phyloP scores from a whole-genome alignment of 2,888 invertebrate species.

The Calliopum simillimum region DNA sequence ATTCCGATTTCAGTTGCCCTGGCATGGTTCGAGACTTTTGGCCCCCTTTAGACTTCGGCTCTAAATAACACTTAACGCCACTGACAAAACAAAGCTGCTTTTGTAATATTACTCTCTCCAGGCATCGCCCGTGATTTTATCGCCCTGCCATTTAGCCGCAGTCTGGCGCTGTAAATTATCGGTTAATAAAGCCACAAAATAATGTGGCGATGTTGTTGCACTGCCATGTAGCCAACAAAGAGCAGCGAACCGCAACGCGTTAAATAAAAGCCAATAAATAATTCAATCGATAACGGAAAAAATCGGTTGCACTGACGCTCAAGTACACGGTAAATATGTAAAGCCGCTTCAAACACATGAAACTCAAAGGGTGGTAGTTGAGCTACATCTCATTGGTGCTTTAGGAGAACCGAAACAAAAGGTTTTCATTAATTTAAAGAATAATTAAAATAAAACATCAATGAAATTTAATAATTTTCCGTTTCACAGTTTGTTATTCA shows the following conservation, averaged over 20 bases:
- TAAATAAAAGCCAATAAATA: slow-evolving; percentile 39
- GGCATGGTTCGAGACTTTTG: not conserved
- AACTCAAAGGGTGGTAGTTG: not conserved
- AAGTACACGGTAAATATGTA: not conserved
- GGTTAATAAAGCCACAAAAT: slow-evolving; percentile 43
- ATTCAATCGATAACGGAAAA: slow-evolving; percentile 36
- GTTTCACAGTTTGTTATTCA: no score
- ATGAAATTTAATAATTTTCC: no score
- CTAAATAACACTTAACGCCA: not conserved
- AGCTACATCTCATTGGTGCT: no score
- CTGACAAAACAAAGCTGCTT: not conserved
- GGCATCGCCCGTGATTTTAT: not conserved
- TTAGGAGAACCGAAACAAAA: no score
- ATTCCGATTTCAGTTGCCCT: not conserved
- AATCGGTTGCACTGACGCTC: slow-evolving; percentile 28
- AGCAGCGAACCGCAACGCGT: slow-evolving; percentile 21
- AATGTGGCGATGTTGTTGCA: not conserved
- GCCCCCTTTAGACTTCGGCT: not conserved
- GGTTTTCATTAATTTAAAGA: no score
- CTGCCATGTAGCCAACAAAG: not conserved
- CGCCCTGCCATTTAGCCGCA: slow-evolving; percentile 28
- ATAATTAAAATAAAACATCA: no score
- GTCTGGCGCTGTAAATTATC: slow-evolving; percentile 41
- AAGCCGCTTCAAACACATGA: not conserved
- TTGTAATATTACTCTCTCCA: slow-evolving; percentile 12